Evolutionary conservation across 2,888 invertebrate species (phyloP).

Genomic region (Zaprionus lineosus): DNA sequence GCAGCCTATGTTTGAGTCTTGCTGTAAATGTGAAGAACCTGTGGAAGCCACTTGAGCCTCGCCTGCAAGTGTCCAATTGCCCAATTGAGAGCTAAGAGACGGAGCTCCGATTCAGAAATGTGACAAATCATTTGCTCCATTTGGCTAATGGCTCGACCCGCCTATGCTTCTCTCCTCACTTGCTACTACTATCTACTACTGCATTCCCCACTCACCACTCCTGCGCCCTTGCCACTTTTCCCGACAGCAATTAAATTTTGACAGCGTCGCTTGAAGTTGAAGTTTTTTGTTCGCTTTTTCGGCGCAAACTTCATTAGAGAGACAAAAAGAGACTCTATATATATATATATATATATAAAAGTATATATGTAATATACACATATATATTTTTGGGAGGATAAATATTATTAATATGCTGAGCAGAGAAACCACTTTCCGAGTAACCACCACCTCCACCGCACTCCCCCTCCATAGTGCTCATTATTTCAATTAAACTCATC

Average conservation of each 20-base stretch:
- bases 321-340: too few relatives aligned
- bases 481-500: conserved; percentile 79
- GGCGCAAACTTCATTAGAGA: conserved; percentile 61
- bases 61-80: conserved; percentile 21
- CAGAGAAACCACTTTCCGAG: conserved; percentile 52
- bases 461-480: conserved; percentile 46
- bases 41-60: not conserved
- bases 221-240: conserved; percentile 16
- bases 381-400: conserved; percentile 3
- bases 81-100: conserved; percentile 36
- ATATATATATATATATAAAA: conserved; percentile 1
- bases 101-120: conserved; percentile 40
- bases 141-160: conserved; percentile 46
- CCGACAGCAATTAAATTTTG: conserved; percentile 64
- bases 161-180: not conserved
- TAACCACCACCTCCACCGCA: conserved; percentile 37
- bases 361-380: not conserved
- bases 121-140: conserved; percentile 72
- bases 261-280: conserved; percentile 44
- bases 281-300: conserved; percentile 32
- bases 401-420: conserved; percentile 71
- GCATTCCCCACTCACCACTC: not conserved
- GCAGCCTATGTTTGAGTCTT: conserved; percentile 45
- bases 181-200: not conserved
- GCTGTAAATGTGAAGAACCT: not conserved